Percentiles rank a stretch among this genome's conserved stretches.
Evolutionary conservation across 2,113 vertebrate species (phyloP).

Genomic region (Nettapus auritus): DNA sequence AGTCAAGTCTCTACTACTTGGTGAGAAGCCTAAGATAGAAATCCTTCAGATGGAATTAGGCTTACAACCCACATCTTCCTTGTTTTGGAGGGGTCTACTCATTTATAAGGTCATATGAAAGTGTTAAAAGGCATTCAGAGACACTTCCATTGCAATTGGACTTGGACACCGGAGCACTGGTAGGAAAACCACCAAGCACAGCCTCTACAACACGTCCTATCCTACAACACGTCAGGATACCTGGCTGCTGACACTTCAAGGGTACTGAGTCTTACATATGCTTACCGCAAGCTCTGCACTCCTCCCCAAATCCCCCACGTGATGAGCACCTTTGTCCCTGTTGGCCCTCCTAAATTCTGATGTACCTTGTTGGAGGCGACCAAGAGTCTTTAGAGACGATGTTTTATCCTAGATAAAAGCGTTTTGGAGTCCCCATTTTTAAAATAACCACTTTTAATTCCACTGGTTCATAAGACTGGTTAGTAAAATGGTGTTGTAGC

Average conservation of each 20-base stretch:
- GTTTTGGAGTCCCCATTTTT: neutral
- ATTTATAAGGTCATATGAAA: neutral
- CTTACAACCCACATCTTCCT: neutral
- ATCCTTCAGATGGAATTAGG: neutral
- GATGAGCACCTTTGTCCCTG: neutral
- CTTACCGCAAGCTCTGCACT: neutral
- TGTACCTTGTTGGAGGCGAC: neutral
- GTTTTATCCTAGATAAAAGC: neutral
- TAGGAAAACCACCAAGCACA: neutral
- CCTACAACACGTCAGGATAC: too few species aligned
- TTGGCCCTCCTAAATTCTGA: neutral
- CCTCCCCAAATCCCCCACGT: neutral
- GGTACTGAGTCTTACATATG: neutral
- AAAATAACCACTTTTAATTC: neutral
- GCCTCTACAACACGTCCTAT: too few species aligned
- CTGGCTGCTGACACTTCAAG: neutral
- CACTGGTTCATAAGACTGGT: neutral
- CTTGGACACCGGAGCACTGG: neutral
- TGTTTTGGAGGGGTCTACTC: neutral
- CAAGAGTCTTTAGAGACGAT: neutral
- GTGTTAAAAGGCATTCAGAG: neutral
- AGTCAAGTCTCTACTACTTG: neutral
- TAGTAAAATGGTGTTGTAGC: neutral
- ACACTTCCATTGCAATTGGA: neutral
- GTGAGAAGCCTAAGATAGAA: neutral